These are phyloP conservation scores for Sternarchorhynchus goeldii DNA, from an alignment of 2,797 vertebrate species.

Conservation along the genomic window DNA sequence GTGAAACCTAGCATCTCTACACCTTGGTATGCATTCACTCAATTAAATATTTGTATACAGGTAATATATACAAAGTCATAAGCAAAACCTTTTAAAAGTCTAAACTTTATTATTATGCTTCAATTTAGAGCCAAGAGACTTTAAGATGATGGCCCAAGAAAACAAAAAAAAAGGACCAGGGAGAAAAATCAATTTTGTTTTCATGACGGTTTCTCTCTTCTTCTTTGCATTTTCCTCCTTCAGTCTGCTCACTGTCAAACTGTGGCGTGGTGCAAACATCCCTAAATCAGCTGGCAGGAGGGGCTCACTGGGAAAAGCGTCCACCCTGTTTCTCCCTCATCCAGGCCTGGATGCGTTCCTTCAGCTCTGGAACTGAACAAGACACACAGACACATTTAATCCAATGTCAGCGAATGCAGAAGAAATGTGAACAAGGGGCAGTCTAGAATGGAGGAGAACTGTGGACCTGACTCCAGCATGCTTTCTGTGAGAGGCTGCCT, in stretches of 20 bases:
- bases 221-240: slow-evolving; percentile 46
- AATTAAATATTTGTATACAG: slow-evolving; percentile 76
- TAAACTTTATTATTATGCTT: slow-evolving; percentile 83
- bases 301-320: slow-evolving; percentile 68
- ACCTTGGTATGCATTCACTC: slow-evolving; percentile 63
- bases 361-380: slow-evolving; percentile 90
- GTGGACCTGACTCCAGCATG: slow-evolving; percentile 95
- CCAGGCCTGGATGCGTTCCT: slow-evolving; percentile 95
- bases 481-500: slow-evolving; percentile 94
- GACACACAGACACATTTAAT: slow-evolving; percentile 1
- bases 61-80: slow-evolving; percentile 75
- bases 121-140: slow-evolving; percentile 72
- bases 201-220: slow-evolving; percentile 57
- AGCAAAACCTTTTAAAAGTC: slow-evolving; percentile 76
- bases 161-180: slow-evolving; percentile 67
- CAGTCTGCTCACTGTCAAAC: slow-evolving; percentile 62
- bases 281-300: slow-evolving; percentile 62
- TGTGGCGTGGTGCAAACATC: slow-evolving; percentile 68
- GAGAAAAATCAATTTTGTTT: slow-evolving; percentile 68
- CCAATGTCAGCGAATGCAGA: background rate
- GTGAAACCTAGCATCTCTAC: slow-evolving; percentile 68
- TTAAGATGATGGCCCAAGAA: slow-evolving; percentile 68
- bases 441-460: background rate
- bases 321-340: slow-evolving; percentile 93
- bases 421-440: background rate